Conservation (phyloP, 2,113 vertebrate genomes). For the Cyanoliseus patagonus region DNA sequence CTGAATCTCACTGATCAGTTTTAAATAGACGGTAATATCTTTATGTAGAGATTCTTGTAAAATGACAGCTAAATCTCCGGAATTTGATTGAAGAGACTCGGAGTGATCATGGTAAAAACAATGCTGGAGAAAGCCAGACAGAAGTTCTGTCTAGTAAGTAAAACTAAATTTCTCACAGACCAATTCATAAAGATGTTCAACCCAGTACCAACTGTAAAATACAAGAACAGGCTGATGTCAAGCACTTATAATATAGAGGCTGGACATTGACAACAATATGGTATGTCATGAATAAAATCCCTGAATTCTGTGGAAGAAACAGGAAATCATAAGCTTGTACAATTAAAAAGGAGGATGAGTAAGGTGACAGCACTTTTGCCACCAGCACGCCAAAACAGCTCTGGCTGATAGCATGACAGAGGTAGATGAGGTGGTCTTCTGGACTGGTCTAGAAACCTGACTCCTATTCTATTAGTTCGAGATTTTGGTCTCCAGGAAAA, state of each 20-base stretch:
- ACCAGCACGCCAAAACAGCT: background rate
- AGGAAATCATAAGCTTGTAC: background rate
- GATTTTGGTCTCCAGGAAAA: background rate
- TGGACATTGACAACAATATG: background rate
- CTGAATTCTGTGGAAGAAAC: background rate
- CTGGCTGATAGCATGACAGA: background rate
- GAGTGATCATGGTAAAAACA: background rate
- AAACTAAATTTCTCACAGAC: background rate
- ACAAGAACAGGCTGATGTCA: rapidly evolving
- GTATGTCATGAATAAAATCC: background rate
- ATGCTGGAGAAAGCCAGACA: background rate
- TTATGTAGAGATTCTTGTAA: background rate
- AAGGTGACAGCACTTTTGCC: background rate
- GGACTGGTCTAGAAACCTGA: background rate
- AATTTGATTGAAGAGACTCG: background rate
- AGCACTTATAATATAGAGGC: background rate
- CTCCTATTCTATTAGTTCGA: background rate
- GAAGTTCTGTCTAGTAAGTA: background rate
- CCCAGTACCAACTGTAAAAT: background rate
- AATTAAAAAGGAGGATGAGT: background rate
- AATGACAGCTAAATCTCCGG: background rate
- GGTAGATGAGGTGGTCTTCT: background rate
- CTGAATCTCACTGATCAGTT: background rate
- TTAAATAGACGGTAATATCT: background rate
- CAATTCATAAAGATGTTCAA: background rate